Percentiles rank a stretch among this genome's conserved stretches.
Conservation (phyloP, 2,888 invertebrate genomes). For the Rotaria sp. region DNA sequence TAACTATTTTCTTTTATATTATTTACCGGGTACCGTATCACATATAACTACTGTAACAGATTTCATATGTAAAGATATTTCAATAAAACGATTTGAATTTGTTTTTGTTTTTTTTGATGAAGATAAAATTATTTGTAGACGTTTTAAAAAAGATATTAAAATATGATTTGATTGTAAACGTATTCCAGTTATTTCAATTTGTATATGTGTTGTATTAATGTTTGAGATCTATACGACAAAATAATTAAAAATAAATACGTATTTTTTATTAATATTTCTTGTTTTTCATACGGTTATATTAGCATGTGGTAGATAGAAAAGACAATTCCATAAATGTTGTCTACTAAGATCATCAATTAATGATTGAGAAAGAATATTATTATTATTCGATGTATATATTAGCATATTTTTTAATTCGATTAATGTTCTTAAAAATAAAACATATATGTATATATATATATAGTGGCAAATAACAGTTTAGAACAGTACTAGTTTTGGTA, state of each 20-base stretch:
- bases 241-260: not conserved
- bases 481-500: no score
- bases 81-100: not conserved
- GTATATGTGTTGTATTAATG: not conserved
- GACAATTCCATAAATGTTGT: slow-evolving; percentile 11
- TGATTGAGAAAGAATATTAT: not conserved
- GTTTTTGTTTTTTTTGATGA: not conserved
- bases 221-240: not conserved
- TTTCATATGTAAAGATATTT: not conserved
- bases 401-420: slow-evolving; percentile 19
- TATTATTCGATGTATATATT: not conserved
- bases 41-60: not conserved
- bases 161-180: not conserved
- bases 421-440: not conserved
- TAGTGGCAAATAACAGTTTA: no score
- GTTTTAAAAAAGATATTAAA: not conserved
- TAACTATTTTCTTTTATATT: no score
- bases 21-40: not conserved
- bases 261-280: not conserved
- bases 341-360: not conserved
- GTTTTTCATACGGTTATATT: not conserved
- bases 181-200: not conserved
- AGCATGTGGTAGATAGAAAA: not conserved
- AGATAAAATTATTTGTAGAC: not conserved
- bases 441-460: no score